phyloP scores from a whole-genome alignment of 2,797 vertebrate genomes.

The Loris lydekkerianus region DNA sequence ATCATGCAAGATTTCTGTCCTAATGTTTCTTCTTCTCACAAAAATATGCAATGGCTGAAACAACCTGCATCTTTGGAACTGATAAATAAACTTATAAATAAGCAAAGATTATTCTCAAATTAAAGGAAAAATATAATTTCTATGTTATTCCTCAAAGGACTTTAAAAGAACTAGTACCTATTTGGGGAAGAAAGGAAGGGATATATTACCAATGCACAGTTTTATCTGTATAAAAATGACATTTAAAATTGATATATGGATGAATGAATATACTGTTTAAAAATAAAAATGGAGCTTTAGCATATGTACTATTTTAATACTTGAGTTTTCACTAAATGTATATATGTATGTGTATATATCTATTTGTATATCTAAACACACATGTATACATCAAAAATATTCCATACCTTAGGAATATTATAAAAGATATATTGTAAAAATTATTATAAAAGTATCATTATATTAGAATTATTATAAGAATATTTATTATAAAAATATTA shows the following conservation, averaged over 20 bases:
- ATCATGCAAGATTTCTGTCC: background rate
- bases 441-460: no score
- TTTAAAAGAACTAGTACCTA: constrained; percentile 41
- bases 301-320: constrained; percentile 38
- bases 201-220: background rate
- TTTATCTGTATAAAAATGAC: background rate
- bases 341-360: background rate
- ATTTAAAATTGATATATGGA: constrained; percentile 17
- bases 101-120: background rate
- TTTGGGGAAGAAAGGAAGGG: background rate
- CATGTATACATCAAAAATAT: background rate
- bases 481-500: no score
- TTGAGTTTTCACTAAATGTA: background rate
- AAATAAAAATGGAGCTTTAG: background rate
- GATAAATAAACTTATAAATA: constrained; percentile 51
- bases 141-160: constrained; percentile 8
- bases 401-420: no score
- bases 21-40: background rate
- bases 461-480: no score
- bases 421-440: no score
- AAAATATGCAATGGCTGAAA: constrained; percentile 27
- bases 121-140: background rate
- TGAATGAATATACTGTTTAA: background rate
- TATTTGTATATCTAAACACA: background rate
- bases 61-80: background rate